Evolutionary conservation across 2,113 vertebrate species (phyloP).

Genomic region (Protobothrops mucrosquamatus): DNA sequence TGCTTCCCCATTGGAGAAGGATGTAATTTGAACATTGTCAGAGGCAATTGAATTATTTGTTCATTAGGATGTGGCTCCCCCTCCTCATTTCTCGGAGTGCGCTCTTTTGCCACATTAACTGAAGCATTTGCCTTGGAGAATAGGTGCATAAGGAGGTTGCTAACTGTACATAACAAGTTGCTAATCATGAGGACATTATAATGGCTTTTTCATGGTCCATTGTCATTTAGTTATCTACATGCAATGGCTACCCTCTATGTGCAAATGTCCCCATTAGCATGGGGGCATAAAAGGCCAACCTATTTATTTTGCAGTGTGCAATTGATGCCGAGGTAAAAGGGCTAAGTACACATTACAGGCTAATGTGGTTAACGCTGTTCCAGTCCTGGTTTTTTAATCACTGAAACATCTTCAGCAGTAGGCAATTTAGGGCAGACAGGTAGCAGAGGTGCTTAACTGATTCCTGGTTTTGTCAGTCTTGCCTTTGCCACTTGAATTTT

Average conservation of each 20-base stretch:
- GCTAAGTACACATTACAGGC: not conserved
- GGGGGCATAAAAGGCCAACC: not conserved
- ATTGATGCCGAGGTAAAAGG: not conserved
- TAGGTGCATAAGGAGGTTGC: not conserved
- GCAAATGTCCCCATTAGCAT: not conserved
- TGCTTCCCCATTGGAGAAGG: constrained; percentile 79
- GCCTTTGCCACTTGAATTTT: not conserved
- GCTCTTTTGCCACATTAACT: constrained; percentile 28
- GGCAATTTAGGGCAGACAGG: not conserved
- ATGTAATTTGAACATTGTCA: constrained; percentile 63
- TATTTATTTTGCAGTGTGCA: not conserved
- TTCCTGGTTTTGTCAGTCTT: not conserved
- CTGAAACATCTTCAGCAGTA: not conserved
- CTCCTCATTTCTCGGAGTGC: not conserved
- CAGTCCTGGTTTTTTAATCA: not conserved
- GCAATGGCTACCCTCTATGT: constrained; percentile 20
- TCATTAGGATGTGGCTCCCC: constrained; percentile 25
- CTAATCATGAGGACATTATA: constrained; percentile 31
- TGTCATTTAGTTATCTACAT: constrained; percentile 29
- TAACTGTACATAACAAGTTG: constrained; percentile 16
- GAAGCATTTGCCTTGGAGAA: constrained; percentile 41
- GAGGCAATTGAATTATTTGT: constrained; percentile 46
- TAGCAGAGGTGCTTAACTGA: not conserved
- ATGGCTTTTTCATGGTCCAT: constrained; percentile 30
- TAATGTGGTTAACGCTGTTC: not conserved